Percentiles rank a stretch among this genome's conserved stretches.
phyloP scores from a whole-genome alignment of 2,797 vertebrate genomes.

The Lutjanus campechanus region DNA sequence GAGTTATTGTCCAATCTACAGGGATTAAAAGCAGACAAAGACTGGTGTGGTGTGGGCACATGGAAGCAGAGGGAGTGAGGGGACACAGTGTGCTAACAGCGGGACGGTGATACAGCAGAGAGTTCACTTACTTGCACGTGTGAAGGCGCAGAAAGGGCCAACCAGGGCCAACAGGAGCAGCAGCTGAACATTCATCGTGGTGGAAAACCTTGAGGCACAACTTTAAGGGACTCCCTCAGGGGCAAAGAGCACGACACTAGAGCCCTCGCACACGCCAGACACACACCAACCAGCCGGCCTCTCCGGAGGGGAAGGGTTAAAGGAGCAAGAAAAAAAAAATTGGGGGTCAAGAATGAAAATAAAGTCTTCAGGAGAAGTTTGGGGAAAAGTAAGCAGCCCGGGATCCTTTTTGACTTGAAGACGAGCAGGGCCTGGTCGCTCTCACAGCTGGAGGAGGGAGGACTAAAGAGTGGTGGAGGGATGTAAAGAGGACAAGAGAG shows the following conservation, averaged over 20 bases:
- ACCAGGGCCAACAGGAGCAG: slow-evolving; percentile 83
- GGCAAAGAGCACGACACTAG: slow-evolving; percentile 63
- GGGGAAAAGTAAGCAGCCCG: not conserved
- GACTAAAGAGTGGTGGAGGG: slow-evolving; percentile 51
- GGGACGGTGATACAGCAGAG: slow-evolving; percentile 46
- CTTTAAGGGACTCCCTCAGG: slow-evolving; percentile 46
- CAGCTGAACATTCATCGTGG: slow-evolving; percentile 82
- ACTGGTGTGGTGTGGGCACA: slow-evolving; percentile 70
- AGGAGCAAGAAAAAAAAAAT: slow-evolving; percentile 24
- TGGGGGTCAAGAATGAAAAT: slow-evolving; percentile 41
- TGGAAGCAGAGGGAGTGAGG: slow-evolving; percentile 66
- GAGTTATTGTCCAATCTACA: slow-evolving; percentile 34
- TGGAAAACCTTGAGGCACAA: slow-evolving; percentile 63
- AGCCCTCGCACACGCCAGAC: slow-evolving; percentile 58
- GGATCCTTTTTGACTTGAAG: slow-evolving; percentile 34
- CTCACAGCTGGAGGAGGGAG: slow-evolving; percentile 27
- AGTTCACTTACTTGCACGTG: slow-evolving; percentile 85
- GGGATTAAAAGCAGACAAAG: slow-evolving; percentile 77
- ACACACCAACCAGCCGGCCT: slow-evolving; percentile 42
- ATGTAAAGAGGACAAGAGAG: slow-evolving; percentile 66
- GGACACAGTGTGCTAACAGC: slow-evolving; percentile 75
- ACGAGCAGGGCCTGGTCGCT: not conserved
- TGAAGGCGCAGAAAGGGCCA: slow-evolving; percentile 80
- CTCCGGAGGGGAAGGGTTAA: slow-evolving; percentile 42
- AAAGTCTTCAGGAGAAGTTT: slow-evolving; percentile 39